A percentile compares a stretch with the other conserved stretches of the same genome.
Evolutionary conservation across 2,113 vertebrate species (phyloP).

Genomic region (Orthonyx spaldingii): DNA sequence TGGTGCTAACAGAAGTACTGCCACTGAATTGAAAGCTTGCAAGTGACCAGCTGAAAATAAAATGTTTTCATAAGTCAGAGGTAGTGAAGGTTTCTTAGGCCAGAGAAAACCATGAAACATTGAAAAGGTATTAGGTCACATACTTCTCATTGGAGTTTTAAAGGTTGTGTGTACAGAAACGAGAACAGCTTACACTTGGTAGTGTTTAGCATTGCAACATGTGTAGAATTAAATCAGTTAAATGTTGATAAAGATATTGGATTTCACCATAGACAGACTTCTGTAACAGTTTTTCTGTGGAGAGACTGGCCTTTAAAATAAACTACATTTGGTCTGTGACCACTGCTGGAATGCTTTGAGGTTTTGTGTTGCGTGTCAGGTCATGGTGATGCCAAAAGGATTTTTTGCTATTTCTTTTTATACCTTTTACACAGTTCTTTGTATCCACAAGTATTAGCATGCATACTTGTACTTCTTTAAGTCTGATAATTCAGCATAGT

Average conservation of each 20-base stretch:
- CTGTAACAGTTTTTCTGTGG: neutral
- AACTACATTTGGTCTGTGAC: neutral
- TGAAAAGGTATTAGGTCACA: neutral
- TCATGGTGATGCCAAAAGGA: too few relatives aligned
- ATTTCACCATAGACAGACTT: neutral
- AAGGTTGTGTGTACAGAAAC: neutral
- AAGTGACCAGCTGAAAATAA: neutral
- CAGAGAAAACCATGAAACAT: neutral
- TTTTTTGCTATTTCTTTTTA: too few relatives aligned
- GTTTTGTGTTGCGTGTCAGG: rapidly evolving
- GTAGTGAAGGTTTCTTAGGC: neutral
- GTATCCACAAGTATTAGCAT: too few relatives aligned
- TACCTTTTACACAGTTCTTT: too few relatives aligned
- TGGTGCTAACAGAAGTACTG: neutral
- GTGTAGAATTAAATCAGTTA: neutral
- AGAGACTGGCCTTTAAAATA: neutral
- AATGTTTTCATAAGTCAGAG: neutral
- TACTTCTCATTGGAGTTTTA: neutral
- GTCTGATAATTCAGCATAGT: too few relatives aligned
- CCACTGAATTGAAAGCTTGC: neutral
- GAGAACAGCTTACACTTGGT: neutral
- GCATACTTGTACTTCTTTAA: too few relatives aligned
- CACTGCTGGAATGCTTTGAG: neutral
- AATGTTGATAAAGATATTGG: neutral
- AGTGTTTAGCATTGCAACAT: neutral